Evolutionary conservation across 2,797 vertebrate genomes (phyloP), one percentile per base, ranked within the genome.

Genomic region (Emys orbicularis): DNA sequence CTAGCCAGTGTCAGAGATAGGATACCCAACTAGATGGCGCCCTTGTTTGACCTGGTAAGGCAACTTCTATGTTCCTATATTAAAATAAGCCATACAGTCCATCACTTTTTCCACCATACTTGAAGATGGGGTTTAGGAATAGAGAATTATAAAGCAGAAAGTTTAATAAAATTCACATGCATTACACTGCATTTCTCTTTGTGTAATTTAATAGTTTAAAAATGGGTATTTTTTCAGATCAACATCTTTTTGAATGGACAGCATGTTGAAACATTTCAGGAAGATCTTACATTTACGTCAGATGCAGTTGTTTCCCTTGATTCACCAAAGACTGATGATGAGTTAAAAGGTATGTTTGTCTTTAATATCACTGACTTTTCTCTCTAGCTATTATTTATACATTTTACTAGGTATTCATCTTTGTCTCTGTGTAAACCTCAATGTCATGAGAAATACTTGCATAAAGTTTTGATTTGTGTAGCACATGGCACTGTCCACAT

Each of bases 191-290:
- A 81, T 93, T 94, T 95, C 61, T 68, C 5, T 50, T 23, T 37
- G 25, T 80, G 37, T 92, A 72, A 61, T 86, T 84, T 54, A 50
- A 61, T 2, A 4, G 2, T 91, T 89, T 91, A 59, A 91, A 94
- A 93, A 87, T 88, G 6, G 34, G 1, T 59, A 4, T 59, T 88
- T 95, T 95, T 97, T 52, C 96, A 99, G 99, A 98, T 99, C 87
- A 95, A 98, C 90, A 81, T 99, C 10, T 98, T 98, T 83, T 31
- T 99, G 31, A 98, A 97, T 77, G 98, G 98, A 72, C 97, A 98
- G 83, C 96, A 98, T 94, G 95, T 98, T 91, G 99, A 99, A 98
- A 98, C 97, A 0, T 91, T 98, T 79, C 95, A 97, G 9, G 98
- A 98, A 85, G 96, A 95, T 92, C 98, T 96, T 44, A 95, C 95